Evolutionary conservation across 2,888 invertebrate genomes (phyloP), one percentile per base, ranked within the genome.

Genomic region (Geotrupes spiniger): DNA sequence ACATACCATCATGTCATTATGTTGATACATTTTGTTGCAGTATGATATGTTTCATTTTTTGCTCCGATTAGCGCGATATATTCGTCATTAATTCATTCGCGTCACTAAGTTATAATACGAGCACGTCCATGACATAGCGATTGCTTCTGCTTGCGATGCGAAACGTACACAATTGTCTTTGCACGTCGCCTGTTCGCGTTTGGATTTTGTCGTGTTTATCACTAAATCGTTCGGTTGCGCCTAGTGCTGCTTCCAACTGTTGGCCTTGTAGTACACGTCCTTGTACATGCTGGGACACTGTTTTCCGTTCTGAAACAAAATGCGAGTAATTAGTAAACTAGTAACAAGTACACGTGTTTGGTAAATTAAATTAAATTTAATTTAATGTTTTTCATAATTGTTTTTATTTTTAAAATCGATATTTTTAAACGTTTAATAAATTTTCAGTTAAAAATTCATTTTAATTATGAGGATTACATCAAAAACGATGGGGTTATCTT

Each of bases 221-320:
- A 21, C 21, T 21, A 4, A 21, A 21, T 21, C 6, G 21, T 21
- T 21, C 21, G 6, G 3, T 21, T 36, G 25, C 42, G 28, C 70
- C 77, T 74, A 85, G 76, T 87, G 87, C 73, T 88, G 88, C 77
- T 87, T 89, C 90, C 90, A 90, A 79, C 84, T 90, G 78, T 89
- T 90, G 68, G 90, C 90, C 85, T 89, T 90, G 74, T 93, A 93
- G 77, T 92, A 88, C 76, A 92, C 89, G 70, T 92, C 90, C 74
- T 87, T 87, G 77, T 91, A 87, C 92, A 92, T 92, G 66, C 89
- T 92, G 47, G 92, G 91, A 74, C 92, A 92, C 70, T 89, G 88
- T 73, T 90, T 89, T 54, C 85, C 85, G 58, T 81, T 83, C 78
- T 85, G 80, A 72, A 82, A 80, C 38, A 40, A 41, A 41, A 41